Conservation (phyloP, 2,113 vertebrate species). For the Mesitornis unicolor region DNA sequence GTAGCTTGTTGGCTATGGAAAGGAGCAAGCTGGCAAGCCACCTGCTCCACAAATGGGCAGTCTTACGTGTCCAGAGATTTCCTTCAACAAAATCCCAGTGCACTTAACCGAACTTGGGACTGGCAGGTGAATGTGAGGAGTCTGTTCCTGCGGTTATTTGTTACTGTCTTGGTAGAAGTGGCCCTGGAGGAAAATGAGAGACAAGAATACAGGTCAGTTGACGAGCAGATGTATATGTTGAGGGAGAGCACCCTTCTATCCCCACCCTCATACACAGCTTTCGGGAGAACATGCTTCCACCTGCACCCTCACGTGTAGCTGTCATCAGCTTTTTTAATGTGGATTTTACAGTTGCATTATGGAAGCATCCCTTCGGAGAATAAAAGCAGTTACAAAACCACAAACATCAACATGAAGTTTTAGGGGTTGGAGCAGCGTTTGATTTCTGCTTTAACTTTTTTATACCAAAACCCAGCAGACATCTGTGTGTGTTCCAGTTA, state of each 20-base stretch:
- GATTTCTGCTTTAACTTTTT: background rate
- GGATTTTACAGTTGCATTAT: background rate
- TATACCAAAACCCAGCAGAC: background rate
- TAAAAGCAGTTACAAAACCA: background rate
- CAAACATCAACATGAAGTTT: background rate
- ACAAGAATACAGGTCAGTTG: background rate
- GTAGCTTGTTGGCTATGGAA: background rate
- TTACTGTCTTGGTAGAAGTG: background rate
- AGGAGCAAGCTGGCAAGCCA: background rate
- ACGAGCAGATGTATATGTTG: fast-evolving
- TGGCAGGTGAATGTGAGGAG: background rate
- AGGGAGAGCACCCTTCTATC: background rate
- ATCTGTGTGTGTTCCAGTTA: background rate
- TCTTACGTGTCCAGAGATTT: background rate
- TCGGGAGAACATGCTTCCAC: background rate
- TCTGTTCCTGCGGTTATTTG: background rate
- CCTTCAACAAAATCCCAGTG: background rate
- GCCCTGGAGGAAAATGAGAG: background rate
- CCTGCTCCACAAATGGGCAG: background rate
- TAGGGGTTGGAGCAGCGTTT: background rate
- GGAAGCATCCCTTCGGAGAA: background rate
- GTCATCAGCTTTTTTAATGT: background rate
- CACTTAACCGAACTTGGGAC: background rate
- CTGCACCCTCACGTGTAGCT: background rate
- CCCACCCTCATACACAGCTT: background rate